Percentiles rank a stretch among this genome's conserved stretches.
Conservation (phyloP, 1,140 invertebrate genomes). For the Conus betulinus region DNA sequence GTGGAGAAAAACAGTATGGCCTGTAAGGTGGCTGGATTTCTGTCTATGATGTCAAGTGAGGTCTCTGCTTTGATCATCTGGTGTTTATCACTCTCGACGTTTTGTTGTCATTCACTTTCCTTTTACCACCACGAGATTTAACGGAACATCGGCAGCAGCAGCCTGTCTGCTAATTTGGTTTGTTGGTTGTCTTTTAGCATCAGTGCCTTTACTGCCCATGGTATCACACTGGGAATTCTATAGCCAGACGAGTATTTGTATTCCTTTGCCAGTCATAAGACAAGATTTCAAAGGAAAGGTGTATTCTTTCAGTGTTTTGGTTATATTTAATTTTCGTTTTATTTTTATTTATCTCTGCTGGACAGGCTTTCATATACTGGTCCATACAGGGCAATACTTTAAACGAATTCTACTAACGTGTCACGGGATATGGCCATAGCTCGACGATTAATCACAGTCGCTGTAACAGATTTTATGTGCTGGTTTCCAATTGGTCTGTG, state of each 20-base stretch:
- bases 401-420: background rate
- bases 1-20: constrained; percentile 51
- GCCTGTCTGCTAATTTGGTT: constrained; percentile 30
- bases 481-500: constrained; percentile 33
- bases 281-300: background rate
- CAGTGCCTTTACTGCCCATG: background rate
- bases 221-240: constrained; percentile 44
- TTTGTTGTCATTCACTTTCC: constrained; percentile 57
- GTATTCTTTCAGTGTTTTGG: background rate
- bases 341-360: constrained; percentile 30
- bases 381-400: background rate
- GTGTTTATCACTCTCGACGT: constrained; percentile 53
- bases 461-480: constrained; percentile 40
- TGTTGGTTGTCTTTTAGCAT: constrained; percentile 26
- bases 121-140: constrained; percentile 41
- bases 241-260: constrained; percentile 46
- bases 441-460: constrained; percentile 41
- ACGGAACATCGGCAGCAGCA: constrained; percentile 24
- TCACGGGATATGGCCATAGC: constrained; percentile 44
- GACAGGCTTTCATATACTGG: constrained; percentile 47
- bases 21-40: constrained; percentile 59
- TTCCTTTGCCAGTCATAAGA: background rate
- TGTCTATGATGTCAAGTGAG: constrained; percentile 58
- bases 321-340: background rate
- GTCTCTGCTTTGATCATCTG: constrained; percentile 58